Percentiles rank a stretch among this genome's conserved stretches.
Conservation (phyloP, 2,113 vertebrate species). For the Dasypus novemcinctus region DNA sequence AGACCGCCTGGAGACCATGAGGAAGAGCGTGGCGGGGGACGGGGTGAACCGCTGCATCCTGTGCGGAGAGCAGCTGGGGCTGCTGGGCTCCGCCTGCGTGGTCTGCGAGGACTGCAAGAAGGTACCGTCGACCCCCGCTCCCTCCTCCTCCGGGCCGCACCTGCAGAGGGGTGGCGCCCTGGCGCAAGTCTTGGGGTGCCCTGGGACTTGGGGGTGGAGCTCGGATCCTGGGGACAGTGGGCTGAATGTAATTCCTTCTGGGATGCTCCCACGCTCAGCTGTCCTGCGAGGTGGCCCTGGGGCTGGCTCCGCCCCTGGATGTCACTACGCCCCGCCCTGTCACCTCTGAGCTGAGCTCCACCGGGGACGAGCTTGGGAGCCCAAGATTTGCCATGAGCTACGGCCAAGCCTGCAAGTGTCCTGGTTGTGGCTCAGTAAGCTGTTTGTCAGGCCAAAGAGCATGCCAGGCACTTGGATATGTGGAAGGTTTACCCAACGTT, state of each 20-base stretch:
- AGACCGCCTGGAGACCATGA: conserved; percentile 91
- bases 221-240: background rate
- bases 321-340: background rate
- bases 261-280: background rate
- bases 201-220: background rate
- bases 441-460: background rate
- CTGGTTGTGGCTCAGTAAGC: background rate
- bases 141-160: background rate
- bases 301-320: background rate
- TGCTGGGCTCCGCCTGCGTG: conserved; percentile 85
- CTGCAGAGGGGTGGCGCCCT: background rate
- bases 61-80: conserved; percentile 90
- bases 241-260: background rate
- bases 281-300: background rate
- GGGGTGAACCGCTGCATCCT: conserved; percentile 92
- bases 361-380: background rate
- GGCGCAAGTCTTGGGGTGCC: background rate
- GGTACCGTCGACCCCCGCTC: conserved; percentile 76
- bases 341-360: background rate
- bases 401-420: background rate
- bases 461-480: rapidly evolving
- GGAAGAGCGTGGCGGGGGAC: conserved; percentile 90
- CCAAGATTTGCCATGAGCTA: background rate
- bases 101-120: conserved; percentile 96
- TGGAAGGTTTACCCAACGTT: background rate